phyloP scores from a whole-genome alignment of 2,888 invertebrate species.

The Rhagium mordax region DNA sequence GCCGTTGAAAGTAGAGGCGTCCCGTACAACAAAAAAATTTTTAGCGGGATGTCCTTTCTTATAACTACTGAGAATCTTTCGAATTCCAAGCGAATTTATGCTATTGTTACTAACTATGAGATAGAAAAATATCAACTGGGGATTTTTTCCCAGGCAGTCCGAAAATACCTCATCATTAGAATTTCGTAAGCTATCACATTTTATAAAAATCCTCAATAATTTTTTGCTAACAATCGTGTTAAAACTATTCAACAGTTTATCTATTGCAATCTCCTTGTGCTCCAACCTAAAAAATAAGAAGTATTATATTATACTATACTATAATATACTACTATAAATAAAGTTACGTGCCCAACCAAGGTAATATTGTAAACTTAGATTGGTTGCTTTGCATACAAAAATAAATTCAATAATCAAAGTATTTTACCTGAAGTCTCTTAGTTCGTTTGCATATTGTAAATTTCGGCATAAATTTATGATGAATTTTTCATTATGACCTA shows the following conservation, averaged over 20 bases:
- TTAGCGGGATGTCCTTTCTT: conserved; percentile 37
- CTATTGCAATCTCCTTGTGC: conserved; percentile 22
- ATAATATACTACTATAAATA: too few relatives aligned
- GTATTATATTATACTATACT: too few relatives aligned
- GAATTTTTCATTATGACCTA: conserved; percentile 33
- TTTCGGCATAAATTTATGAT: conserved; percentile 31
- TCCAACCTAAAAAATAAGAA: conserved; percentile 40
- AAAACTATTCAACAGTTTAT: conserved; percentile 33
- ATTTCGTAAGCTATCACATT: conserved; percentile 35
- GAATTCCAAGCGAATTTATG: conserved; percentile 26
- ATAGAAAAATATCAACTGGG: conserved; percentile 40
- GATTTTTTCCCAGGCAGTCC: conserved; percentile 27
- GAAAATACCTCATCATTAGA: conserved; percentile 15
- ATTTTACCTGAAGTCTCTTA: conserved; percentile 38
- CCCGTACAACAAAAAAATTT: conserved; percentile 34
- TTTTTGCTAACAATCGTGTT: conserved; percentile 23
- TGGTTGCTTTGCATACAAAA: neutral
- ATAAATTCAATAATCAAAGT: neutral
- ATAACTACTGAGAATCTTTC: conserved; percentile 27
- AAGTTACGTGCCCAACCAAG: too few relatives aligned
- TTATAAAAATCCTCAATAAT: conserved; percentile 35
- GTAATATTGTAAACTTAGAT: too few relatives aligned
- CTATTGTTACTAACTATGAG: conserved; percentile 27
- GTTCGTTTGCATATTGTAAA: conserved; percentile 28
- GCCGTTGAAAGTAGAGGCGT: conserved; percentile 10